phyloP scores from a whole-genome alignment of 1,140 invertebrate species.

The Hyphantria cunea region DNA sequence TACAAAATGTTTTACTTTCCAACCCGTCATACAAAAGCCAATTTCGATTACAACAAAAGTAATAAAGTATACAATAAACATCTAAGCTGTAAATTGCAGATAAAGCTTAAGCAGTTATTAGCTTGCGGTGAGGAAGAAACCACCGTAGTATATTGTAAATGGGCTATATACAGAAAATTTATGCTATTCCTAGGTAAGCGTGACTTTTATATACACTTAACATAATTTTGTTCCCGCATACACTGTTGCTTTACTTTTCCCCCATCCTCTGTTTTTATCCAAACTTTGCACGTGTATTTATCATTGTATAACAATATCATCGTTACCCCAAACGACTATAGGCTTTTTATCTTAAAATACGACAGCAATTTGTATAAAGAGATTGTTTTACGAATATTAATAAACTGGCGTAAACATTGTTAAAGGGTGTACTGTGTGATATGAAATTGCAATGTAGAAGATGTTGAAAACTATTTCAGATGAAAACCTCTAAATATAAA shows the following conservation, averaged over 20 bases:
- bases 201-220: conserved; percentile 30
- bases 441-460: no score
- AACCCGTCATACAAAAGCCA: background rate
- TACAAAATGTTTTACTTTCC: no score
- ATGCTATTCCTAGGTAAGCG: conserved; percentile 15
- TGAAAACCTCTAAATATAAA: no score
- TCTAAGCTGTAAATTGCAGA: conserved; percentile 10
- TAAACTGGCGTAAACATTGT: background rate
- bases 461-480: no score
- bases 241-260: conserved; percentile 19
- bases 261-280: background rate
- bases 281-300: conserved; percentile 11
- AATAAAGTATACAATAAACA: conserved; percentile 12
- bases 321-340: conserved; percentile 7
- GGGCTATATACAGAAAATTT: conserved; percentile 19
- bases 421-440: no score
- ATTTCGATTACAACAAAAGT: background rate
- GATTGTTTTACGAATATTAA: conserved; percentile 15
- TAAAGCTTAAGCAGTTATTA: conserved; percentile 17
- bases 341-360: conserved; percentile 16
- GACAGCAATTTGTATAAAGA: conserved; percentile 10
- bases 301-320: conserved; percentile 30
- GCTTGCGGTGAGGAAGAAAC: background rate
- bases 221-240: conserved; percentile 28
- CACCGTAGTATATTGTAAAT: conserved; percentile 8